These are phyloP conservation scores for Empis livida DNA, from an alignment of 2,888 invertebrate genomes.

Conservation along the genomic window DNA sequence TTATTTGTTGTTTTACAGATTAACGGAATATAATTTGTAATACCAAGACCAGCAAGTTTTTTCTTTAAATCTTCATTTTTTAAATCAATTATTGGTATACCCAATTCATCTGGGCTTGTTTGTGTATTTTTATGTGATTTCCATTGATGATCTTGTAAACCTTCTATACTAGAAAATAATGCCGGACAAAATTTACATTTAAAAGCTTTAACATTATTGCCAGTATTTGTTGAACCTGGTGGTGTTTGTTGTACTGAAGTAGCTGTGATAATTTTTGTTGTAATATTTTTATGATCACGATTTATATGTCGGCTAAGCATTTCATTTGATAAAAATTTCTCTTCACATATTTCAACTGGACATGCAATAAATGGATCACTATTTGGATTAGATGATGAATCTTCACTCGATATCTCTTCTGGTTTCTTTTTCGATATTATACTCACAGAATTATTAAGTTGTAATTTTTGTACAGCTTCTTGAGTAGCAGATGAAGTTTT, in stretches of 20 bases:
- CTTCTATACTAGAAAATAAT: conserved; percentile 51
- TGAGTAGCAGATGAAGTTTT: conserved; percentile 34
- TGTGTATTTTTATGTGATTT: conserved; percentile 42
- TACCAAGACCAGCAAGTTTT: conserved; percentile 51
- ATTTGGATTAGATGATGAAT: conserved; percentile 19
- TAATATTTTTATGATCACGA: conserved; percentile 14
- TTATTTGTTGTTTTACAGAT: conserved; percentile 46
- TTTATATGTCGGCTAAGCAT: conserved; percentile 37
- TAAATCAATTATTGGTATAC: conserved; percentile 59
- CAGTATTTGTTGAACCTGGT: conserved; percentile 6
- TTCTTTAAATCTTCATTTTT: conserved; percentile 52
- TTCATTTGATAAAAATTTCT: conserved; percentile 37
- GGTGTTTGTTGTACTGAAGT: conserved; percentile 5
- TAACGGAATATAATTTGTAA: conserved; percentile 60
- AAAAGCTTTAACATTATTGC: conserved; percentile 21
- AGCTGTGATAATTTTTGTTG: background rate
- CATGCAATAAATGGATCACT: conserved; percentile 13
- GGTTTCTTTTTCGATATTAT: conserved; percentile 42
- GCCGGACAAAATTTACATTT: conserved; percentile 61
- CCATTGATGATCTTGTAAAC: conserved; percentile 48
- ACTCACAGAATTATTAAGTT: conserved; percentile 47
- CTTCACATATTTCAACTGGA: conserved; percentile 35
- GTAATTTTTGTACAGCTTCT: conserved; percentile 30
- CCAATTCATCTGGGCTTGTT: conserved; percentile 46
- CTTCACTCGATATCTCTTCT: conserved; percentile 25